A percentile compares a stretch with the other conserved stretches of the same genome.
These are phyloP conservation scores for Hippocampus barbouri DNA, from an alignment of 2,113 vertebrate genomes.

Conservation along the genomic window DNA sequence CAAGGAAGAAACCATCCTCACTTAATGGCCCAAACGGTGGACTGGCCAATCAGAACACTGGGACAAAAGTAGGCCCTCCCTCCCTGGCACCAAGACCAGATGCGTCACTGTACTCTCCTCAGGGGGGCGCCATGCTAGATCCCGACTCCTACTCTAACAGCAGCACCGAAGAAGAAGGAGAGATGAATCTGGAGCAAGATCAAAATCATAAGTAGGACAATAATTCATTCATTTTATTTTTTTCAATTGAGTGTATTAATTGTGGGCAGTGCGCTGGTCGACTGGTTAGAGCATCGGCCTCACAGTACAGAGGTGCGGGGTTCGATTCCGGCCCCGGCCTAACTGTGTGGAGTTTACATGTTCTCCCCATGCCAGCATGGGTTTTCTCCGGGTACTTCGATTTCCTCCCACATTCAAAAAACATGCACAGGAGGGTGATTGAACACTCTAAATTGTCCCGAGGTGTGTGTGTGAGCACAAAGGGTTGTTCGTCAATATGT, in stretches of 20 bases:
- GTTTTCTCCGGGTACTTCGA: too few species aligned
- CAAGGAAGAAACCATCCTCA: constrained; percentile 68
- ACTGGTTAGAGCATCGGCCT: too few species aligned
- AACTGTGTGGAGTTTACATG: too few species aligned
- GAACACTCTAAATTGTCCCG: too few species aligned
- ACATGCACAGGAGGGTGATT: too few species aligned
- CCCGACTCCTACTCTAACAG: constrained; percentile 88
- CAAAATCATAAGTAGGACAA: constrained; percentile 36
- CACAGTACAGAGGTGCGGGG: too few species aligned
- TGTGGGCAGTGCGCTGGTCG: not conserved
- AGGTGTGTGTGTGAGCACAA: too few species aligned
- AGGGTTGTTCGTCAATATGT: too few species aligned
- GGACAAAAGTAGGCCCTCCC: constrained; percentile 22
- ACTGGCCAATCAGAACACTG: constrained; percentile 23
- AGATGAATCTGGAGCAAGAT: constrained; percentile 56
- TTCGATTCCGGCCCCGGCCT: too few species aligned
- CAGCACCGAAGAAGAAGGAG: constrained; percentile 88
- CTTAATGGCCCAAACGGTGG: constrained; percentile 12
- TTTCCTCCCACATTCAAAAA: too few species aligned
- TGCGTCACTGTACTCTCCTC: constrained; percentile 76
- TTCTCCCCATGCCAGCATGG: too few species aligned
- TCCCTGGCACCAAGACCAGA: constrained; percentile 8
- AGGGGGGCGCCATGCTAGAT: constrained; percentile 66
- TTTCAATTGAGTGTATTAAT: not conserved
- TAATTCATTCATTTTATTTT: too few species aligned